Evolutionary conservation across 2,797 vertebrate species (phyloP), one percentile per base, ranked within the genome.

Genomic region (Sorex maritimensis): DNA sequence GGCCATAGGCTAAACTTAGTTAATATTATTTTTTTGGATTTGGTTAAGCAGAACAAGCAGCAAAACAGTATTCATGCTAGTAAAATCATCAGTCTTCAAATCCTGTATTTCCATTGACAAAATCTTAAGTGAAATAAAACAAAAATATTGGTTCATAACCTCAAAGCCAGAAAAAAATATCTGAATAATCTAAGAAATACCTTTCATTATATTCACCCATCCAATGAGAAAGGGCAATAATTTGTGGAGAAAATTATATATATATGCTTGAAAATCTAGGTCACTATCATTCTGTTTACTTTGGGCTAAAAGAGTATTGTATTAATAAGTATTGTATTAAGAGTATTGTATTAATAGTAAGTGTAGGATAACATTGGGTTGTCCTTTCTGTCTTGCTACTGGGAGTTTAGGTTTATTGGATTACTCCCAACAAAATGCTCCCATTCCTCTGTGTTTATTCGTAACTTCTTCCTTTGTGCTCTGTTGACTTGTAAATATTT

Each of bases 171-270:
- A 85, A 67, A 81, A 30, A 74, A 92, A 15, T 15, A 80, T 75
- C 17, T 58, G 55, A 58, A 58, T 58, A 58, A 58, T 17, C 19
- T 17, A 21, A 21, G 55, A 63, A 63, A 6, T 63, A 38, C 23
- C 26, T 75, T 61, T 61, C 8, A 46, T 82, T 87, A 69, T 58
- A 58, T 61, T 71, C 8, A 3, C 6, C 4, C 24, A 74, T 61
- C 24, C n/a, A 88, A 55, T 85, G n/a, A 86, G 55, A 67, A n/a
- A 84, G 2, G 23, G 38, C 78, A 15, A 26, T 14, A 61, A 72
- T 38, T 41, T 81, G 49, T 73, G 55, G 34, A 83, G 38, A 86
- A 78, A 92, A 86, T 81, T 82, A 49, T 68, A 61, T 75, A 61
- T 75, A 14, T 52, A 52, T 67, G 21, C 71, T 90, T 38, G 8